A percentile compares a stretch with the other conserved stretches of the same genome.
Conservation (phyloP, 2,113 vertebrate species). For the Nibea albiflora region DNA sequence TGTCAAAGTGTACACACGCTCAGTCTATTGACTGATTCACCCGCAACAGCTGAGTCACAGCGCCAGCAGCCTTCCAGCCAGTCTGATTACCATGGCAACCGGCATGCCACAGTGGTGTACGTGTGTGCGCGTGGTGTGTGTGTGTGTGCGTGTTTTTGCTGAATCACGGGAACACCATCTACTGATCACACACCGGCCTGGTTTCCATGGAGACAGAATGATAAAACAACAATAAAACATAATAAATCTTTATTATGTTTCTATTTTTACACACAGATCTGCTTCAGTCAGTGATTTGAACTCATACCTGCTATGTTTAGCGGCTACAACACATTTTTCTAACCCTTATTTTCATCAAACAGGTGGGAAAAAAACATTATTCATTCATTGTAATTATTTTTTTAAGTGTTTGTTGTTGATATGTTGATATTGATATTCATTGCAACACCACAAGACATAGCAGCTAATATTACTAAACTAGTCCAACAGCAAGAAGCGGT, state of each 20-base stretch:
- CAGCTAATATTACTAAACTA: no score
- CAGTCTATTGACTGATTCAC: conserved; percentile 48
- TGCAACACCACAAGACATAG: no score
- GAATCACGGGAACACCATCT: conserved; percentile 11
- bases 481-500: no score
- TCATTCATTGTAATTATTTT: no score
- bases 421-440: no score
- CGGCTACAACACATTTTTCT: no score
- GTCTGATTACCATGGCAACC: conserved; percentile 54
- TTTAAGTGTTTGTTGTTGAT: no score
- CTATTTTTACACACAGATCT: neutral
- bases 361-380: no score
- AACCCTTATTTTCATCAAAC: no score
- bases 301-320: neutral
- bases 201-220: conserved; percentile 39
- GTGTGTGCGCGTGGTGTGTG: conserved; percentile 18
- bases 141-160: conserved; percentile 24
- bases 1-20: neutral
- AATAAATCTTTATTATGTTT: neutral
- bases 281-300: neutral
- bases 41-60: conserved; percentile 71
- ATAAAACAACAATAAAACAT: neutral
- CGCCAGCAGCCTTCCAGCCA: neutral
- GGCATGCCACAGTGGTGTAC: conserved; percentile 13
- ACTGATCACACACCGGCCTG: neutral